Base-by-base conservation (phyloP, 64 coral and sea anemone species). In the Actinia tenebrosa region DNA sequence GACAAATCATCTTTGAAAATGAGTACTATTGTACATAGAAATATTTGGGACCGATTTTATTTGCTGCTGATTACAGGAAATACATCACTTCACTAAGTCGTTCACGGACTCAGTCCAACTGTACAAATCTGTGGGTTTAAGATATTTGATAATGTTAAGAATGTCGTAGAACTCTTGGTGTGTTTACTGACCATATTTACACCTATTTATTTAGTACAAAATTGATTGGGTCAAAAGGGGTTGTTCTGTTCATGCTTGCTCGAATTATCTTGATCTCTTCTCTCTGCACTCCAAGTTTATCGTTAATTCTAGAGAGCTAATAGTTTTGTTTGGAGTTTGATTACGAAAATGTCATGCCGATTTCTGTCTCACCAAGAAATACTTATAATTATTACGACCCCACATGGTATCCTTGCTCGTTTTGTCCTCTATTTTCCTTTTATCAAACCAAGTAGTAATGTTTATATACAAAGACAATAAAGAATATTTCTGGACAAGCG, bases 201-300 rank as follows among this genome's bases (percentile, higher is more conserved):
- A 85, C 83, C 83, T 85, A 85, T 85, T 85, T 85, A 85, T 61
- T 85, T 13, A 62, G 53, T 85, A 55, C 83, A 20, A 85, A 85
- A 85, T 61, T 85, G 53, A 85, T 85, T 85, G 53, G 53, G 60
- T 43, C 56, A 53, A 83, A 83, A 46, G 53, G 80, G 6, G 80
- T 37, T 59, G 25, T 54, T 54, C 83, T 44, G 83, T 85, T 85
- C 30, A 85, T 85, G 26, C 37, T 9, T 75, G 69, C 69, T 75
- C 23, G 69, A 75, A 75, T 26, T 27, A 75, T 75, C 69, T 75
- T 75, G 69, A 8, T 75, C 69, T 75, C 14, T 75, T 13, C 27
- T 42, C 19, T 58, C 80, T 83, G 80, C 80, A 83, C 45, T 53
- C 54, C 19, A 83, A 53, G 80, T 83, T 83, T 83, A 58, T 83